Base-by-base conservation (phyloP, 2,797 vertebrate species). In the Toxotes lorentzi region DNA sequence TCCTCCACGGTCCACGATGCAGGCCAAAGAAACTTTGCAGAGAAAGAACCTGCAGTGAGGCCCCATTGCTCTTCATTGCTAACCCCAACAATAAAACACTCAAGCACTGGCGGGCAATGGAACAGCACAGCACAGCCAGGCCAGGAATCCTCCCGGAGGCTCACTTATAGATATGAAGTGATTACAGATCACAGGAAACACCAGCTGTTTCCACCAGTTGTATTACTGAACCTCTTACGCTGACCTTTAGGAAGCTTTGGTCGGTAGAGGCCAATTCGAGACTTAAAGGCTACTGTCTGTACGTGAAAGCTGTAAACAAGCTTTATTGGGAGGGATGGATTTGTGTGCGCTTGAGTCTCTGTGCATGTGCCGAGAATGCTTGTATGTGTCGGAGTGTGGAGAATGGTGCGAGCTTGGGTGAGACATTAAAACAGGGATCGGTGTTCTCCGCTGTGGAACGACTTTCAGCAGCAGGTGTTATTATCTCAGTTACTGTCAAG, bases 171-270 rank as follows among this genome's bases (percentile, higher is more conserved):
- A 88, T 72, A 45, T 53, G 48, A 75, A 64, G 81, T 70, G 79
- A 76, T 83, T 81, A 83, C 72, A 76, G 71, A 73, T 74, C 45
- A 56, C 62, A 73, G 80, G 56, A 68, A 75, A 71, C 67, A 82
- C 83, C 86, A 90, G 78, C 81, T 84, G 82, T 78, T 88, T 74
- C 69, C 72, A 66, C 47, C 50, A 8, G 34, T 34, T 58, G 38
- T 53, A 34, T 68, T 59, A 41, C 50, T 41, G 53, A 78, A 56
- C 23, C 34, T 32, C 61, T 68, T 32, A 41, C 7, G 0, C 7
- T 87, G 84, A 89, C 88, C 82, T 92, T 91, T 72, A 35, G 35
- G 53, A 53, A 47, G n/a, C 8, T 7, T 23, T 30, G 16, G 38
- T 35, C 4, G 27, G n/a, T 53, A 48, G 32, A 58, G 53, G 34